A percentile compares a stretch with the other conserved stretches of the same genome.
Evolutionary conservation across 2,113 vertebrate genomes (phyloP).

Genomic region (Sebastes schlegelii): DNA sequence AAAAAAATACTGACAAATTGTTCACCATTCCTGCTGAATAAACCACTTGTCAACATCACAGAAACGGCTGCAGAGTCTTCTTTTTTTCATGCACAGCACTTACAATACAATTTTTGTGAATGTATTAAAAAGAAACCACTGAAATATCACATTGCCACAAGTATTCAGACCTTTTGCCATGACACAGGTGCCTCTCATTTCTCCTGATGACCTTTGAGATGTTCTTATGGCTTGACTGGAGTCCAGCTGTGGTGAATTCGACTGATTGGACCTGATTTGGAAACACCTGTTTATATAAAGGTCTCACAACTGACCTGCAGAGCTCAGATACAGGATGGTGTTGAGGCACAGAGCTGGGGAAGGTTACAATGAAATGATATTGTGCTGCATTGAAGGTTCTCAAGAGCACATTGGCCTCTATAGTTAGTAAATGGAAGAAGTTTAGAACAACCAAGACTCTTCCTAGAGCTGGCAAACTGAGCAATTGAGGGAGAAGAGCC

Average conservation of each 20-base stretch:
- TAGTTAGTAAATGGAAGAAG: background rate
- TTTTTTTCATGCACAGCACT: conserved; percentile 49
- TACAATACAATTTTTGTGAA: background rate
- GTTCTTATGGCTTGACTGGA: background rate
- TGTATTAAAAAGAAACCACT: background rate
- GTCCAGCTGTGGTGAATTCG: background rate
- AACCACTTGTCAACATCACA: conserved; percentile 85
- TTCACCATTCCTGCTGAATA: conserved; percentile 89
- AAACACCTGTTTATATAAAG: background rate
- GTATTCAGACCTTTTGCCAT: background rate
- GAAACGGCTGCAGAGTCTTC: conserved; percentile 57
- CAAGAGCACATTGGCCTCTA: background rate
- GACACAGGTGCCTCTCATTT: background rate
- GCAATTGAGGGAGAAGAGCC: background rate
- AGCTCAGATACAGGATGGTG: background rate
- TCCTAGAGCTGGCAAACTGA: background rate
- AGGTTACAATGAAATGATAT: background rate
- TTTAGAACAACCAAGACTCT: too few species aligned
- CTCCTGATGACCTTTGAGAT: background rate
- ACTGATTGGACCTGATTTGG: background rate
- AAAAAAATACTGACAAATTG: conserved; percentile 82
- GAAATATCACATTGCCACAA: background rate
- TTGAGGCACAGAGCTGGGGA: background rate
- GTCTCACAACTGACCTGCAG: background rate
- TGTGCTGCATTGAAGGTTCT: background rate